Conservation (phyloP, 2,888 invertebrate species). For the Tiliacea citrago region DNA sequence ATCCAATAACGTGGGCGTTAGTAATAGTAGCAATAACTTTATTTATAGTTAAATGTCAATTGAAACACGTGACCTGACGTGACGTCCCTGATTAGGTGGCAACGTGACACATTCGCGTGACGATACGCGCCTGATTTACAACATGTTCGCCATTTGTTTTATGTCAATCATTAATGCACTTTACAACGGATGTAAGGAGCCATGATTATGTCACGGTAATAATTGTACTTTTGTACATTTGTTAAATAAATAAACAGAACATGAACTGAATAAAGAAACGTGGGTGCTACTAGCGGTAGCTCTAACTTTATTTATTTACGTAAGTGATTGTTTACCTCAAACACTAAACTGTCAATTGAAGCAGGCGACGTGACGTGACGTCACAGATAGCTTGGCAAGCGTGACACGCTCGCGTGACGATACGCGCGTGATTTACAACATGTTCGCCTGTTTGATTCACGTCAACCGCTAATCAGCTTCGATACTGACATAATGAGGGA, state of each 20-base stretch:
- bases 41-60: constrained; percentile 24
- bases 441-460: constrained; percentile 52
- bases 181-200: not conserved
- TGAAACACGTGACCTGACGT: constrained; percentile 17
- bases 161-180: not conserved
- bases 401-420: constrained; percentile 57
- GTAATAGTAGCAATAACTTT: constrained; percentile 3
- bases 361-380: constrained; percentile 38
- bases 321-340: constrained; percentile 31
- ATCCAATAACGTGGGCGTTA: not conserved
- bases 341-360: constrained; percentile 47
- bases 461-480: constrained; percentile 53
- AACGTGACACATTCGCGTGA: constrained; percentile 23
- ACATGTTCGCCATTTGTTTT: constrained; percentile 21
- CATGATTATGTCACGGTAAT: not conserved
- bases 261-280: too few relatives aligned
- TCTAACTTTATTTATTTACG: constrained; percentile 11
- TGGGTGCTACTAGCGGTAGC: not conserved
- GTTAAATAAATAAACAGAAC: not conserved
- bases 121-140: constrained; percentile 19
- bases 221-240: not conserved
- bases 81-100: not conserved
- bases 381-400: constrained; percentile 45
- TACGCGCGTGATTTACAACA: constrained; percentile 53
- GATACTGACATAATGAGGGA: constrained; percentile 47